phyloP scores from a whole-genome alignment of 2,113 vertebrate genomes.

The Gymnorhina tibicen region DNA sequence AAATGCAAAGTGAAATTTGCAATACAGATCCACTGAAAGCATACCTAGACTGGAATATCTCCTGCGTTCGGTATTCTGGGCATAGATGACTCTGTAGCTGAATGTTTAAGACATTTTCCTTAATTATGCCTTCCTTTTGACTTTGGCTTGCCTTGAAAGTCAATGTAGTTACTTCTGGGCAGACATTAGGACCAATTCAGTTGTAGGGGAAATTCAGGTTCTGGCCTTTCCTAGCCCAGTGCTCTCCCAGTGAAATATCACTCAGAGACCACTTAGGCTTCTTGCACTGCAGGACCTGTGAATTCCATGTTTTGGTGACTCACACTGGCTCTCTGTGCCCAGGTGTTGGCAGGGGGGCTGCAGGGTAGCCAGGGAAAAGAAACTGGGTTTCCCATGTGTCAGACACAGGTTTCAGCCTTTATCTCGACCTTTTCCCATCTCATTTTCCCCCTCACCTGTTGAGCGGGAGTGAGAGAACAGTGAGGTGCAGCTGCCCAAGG shows the following conservation, averaged over 20 bases:
- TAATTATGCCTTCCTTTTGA: background rate
- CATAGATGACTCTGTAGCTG: background rate
- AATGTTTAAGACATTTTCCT: background rate
- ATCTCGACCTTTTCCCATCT: background rate
- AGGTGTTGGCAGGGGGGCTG: background rate
- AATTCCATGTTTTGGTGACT: background rate
- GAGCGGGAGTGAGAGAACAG: background rate
- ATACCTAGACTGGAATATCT: background rate
- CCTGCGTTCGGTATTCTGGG: background rate
- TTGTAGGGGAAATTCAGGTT: background rate
- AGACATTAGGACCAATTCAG: background rate
- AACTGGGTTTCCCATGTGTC: fast-evolving
- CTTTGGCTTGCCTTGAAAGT: background rate
- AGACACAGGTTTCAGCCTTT: background rate
- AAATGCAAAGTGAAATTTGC: background rate
- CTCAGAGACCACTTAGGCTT: background rate
- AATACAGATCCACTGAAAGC: background rate
- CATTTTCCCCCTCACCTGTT: background rate
- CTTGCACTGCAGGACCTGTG: background rate
- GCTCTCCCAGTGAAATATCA: background rate
- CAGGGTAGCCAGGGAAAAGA: background rate
- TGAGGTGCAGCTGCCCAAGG: background rate
- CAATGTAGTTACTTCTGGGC: background rate
- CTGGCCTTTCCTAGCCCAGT: background rate
- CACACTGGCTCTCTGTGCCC: background rate